phyloP scores from a whole-genome alignment of 1,140 invertebrate genomes.

The Aradophagus sp. region DNA sequence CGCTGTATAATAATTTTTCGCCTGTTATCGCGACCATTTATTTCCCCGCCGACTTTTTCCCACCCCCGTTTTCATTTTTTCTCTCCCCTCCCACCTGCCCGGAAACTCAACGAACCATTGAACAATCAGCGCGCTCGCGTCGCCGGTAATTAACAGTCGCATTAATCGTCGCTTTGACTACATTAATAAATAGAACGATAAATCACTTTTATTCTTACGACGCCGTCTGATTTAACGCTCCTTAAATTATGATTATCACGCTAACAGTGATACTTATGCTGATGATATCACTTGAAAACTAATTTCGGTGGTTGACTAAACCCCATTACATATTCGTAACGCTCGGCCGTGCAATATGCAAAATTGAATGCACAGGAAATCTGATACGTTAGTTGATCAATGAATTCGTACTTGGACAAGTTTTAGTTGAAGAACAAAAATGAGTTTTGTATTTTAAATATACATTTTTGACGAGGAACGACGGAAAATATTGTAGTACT shows the following conservation, averaged over 20 bases:
- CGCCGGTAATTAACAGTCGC: conserved; percentile 10
- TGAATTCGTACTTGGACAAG: too few species aligned
- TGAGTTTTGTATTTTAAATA: too few species aligned
- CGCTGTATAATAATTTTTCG: conserved; percentile 42
- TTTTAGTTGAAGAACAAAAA: too few species aligned
- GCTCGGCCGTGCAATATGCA: too few species aligned
- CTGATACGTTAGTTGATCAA: too few species aligned
- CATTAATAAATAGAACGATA: conserved; percentile 28
- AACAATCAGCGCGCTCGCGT: conserved; percentile 8
- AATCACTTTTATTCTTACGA: conserved; percentile 17
- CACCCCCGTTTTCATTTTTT: conserved; percentile 8
- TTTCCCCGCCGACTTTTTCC: conserved; percentile 3
- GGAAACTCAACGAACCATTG: conserved; percentile 5
- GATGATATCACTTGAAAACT: neutral
- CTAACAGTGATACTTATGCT: neutral
- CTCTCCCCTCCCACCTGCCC: too few species aligned
- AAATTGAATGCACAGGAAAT: too few species aligned
- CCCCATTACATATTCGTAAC: too few species aligned
- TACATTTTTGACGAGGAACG: too few species aligned
- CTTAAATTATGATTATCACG: conserved; percentile 6
- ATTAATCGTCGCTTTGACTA: conserved; percentile 11
- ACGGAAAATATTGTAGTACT: too few species aligned
- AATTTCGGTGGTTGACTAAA: too few species aligned
- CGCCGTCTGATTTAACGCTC: conserved; percentile 1
- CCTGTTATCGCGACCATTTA: conserved; percentile 32